Evolutionary conservation across 2,113 vertebrate species (phyloP).

Genomic region (rat (Rattus norvegicus)): GRCr8 NC_086036.1:70804501-70805000

Average conservation of each 20-base stretch:
- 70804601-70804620: neutral
- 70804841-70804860: neutral
- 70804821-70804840: neutral
- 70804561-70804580: neutral
- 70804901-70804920: neutral
- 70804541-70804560: neutral
- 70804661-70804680: conserved; percentile 46
- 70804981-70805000: neutral
- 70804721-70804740: too few species aligned
- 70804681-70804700: conserved; percentile 22
- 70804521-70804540: neutral
- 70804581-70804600: neutral
- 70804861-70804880: neutral
- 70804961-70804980: neutral
- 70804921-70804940: neutral
- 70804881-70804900: neutral
- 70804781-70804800: too few species aligned
- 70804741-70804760: too few species aligned
- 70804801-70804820: neutral
- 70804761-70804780: too few species aligned
- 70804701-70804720: too few species aligned
- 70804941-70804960: neutral
- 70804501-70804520: neutral
- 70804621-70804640: neutral
- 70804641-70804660: neutral